Base-by-base conservation (phyloP, 2,113 vertebrate species). In the Nesospiza acunhae region DNA sequence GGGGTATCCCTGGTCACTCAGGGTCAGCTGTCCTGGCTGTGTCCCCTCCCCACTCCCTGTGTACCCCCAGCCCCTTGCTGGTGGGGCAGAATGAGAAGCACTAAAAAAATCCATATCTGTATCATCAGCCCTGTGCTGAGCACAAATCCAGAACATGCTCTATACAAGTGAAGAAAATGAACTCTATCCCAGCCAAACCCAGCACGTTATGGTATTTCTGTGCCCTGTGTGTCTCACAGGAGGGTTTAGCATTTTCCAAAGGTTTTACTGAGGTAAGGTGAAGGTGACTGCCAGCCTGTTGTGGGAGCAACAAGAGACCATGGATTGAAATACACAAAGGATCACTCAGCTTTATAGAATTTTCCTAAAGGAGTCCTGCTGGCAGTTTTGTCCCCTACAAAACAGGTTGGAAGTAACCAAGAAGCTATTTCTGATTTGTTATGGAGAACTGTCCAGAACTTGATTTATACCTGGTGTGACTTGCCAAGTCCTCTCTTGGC, bases 51-150 rank as follows among this genome's bases (percentile, higher is more conserved):
- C 53, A 41, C 28, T n/a, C 24, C 41, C 63, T 39, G 39, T 39
- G 39, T 39, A 39, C 39, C 39, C 39, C 39, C 39, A 39, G 39
- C 39, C 39, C 39, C 39, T 39, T 39, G 39, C 37, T 50, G 67
- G 41, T 0, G 0, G 41, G 30, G 20, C 1, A 1, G 24, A 58
- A 42, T 56, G 85, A 66, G 59, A 16, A 58, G 44, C 37, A 59
- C 18, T 37, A 10, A 66, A 33, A 66, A 46, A 60, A 19, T 37
- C 55, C 41, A 33, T 19, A 12, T 27, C 47, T 63, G 0, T 47
- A 26, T 76, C 42, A 23, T 35, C 41, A 69, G 28, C 24, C 10
- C 30, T 55, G 26, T 68, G n/a, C 18, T 41, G n/a, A 41, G 55
- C 47, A 62, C 47, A 49, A 55, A 69, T 69, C 30, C 41, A 77